A percentile compares a stretch with the other conserved stretches of the same genome.
These are phyloP conservation scores for Chirona hameri DNA, from an alignment of 2,888 invertebrate species.

Conservation along the genomic window DNA sequence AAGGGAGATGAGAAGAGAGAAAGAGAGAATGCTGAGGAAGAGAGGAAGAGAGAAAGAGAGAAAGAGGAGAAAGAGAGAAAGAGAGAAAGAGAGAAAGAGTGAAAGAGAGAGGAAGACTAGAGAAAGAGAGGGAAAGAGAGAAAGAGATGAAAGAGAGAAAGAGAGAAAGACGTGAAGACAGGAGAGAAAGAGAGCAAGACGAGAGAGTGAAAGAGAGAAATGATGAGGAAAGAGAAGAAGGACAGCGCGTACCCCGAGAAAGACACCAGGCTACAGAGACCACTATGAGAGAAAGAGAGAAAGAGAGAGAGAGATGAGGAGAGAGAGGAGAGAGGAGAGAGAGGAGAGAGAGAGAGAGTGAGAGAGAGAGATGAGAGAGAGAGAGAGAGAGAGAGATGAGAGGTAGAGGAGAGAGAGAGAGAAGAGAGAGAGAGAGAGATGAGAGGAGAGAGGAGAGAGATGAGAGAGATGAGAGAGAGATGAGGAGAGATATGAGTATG, in stretches of 20 bases:
- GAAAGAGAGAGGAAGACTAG: not conserved
- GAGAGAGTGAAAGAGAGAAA: too few relatives aligned
- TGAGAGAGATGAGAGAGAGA: too few relatives aligned
- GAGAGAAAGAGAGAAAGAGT: not conserved
- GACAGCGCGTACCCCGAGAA: too few relatives aligned
- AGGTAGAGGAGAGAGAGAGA: too few relatives aligned
- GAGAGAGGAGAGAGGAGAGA: too few relatives aligned
- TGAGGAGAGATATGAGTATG: too few relatives aligned
- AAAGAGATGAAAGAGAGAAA: not conserved
- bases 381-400: too few relatives aligned
- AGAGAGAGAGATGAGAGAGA: not conserved
- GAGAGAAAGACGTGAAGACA: not conserved
- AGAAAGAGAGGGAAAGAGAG: not conserved
- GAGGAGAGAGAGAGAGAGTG: not conserved
- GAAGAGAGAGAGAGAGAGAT: too few relatives aligned
- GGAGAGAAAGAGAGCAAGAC: not conserved
- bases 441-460: too few relatives aligned
- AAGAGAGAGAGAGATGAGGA: not conserved
- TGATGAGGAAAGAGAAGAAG: not conserved
- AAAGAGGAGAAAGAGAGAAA: not conserved
- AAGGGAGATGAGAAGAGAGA: not conserved
- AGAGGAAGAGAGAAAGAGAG: not conserved
- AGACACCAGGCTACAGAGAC: too few relatives aligned
- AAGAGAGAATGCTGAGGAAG: not conserved
- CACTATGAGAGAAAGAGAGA: not conserved